Evolutionary conservation across 2,113 vertebrate genomes (phyloP).

Genomic region (Carassius gibelio): DNA sequence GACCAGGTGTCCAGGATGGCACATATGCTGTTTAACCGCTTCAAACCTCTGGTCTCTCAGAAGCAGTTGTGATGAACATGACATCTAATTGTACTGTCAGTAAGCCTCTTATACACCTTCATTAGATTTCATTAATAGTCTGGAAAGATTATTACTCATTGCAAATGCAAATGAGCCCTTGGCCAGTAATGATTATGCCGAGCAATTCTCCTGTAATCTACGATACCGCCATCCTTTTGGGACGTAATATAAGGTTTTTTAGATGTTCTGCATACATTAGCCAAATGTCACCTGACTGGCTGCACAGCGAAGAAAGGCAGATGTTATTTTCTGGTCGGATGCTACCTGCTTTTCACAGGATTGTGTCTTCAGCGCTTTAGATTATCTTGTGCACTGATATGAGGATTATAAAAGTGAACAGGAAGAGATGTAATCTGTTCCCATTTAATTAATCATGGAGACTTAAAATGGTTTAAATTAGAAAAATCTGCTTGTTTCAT

Average conservation of each 20-base stretch:
- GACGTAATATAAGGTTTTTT: constrained; percentile 19
- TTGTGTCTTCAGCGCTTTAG: background rate
- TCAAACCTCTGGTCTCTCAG: constrained; percentile 3
- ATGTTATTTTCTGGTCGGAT: constrained; percentile 7
- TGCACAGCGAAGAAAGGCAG: background rate
- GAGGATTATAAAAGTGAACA: constrained; percentile 17
- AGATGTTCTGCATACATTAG: constrained; percentile 20
- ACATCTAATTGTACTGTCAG: constrained; percentile 33
- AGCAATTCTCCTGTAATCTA: constrained; percentile 1
- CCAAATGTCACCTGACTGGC: background rate
- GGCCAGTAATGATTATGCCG: background rate
- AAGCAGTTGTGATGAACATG: constrained; percentile 30
- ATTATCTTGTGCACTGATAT: background rate
- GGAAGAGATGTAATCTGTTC: background rate
- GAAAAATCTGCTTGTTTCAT: background rate
- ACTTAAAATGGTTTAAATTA: constrained; percentile 2
- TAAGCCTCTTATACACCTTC: constrained; percentile 35
- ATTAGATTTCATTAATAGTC: constrained; percentile 35
- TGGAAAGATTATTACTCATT: constrained; percentile 12
- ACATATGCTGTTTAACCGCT: background rate
- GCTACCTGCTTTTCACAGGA: constrained; percentile 14
- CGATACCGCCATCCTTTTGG: background rate
- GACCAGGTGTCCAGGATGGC: constrained; percentile 9
- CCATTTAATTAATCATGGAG: constrained; percentile 24
- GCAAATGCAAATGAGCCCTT: constrained; percentile 18